A percentile compares a stretch with the other conserved stretches of the same genome.
These are phyloP conservation scores for Corydoras maculifer DNA, from an alignment of 2,113 vertebrate genomes.

Conservation along the genomic window DNA sequence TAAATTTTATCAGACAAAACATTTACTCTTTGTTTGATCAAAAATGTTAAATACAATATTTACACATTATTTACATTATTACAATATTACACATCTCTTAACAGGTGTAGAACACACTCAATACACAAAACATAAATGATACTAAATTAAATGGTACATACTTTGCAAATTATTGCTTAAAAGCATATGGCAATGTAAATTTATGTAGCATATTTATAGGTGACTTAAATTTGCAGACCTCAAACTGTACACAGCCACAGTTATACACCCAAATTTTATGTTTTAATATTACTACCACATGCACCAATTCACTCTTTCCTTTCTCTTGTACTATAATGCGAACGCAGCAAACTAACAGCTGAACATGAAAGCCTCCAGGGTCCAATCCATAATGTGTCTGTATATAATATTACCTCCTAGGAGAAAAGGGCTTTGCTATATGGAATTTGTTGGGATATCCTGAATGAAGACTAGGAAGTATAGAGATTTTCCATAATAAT, in stretches of 20 bases:
- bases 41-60: neutral
- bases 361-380: conserved; percentile 28
- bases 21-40: conserved; percentile 17
- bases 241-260: conserved; percentile 22
- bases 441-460: conserved; percentile 32
- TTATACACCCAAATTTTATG: conserved; percentile 28
- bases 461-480: neutral
- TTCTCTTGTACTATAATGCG: conserved; percentile 24
- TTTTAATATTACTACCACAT: conserved; percentile 42
- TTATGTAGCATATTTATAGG: neutral
- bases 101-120: neutral
- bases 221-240: conserved; percentile 22
- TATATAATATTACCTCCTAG: conserved; percentile 32
- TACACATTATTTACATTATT: conserved; percentile 7
- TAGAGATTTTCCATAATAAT: no score
- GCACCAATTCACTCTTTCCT: neutral
- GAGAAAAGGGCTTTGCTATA: conserved; percentile 15
- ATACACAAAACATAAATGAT: conserved; percentile 3
- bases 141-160: conserved; percentile 11
- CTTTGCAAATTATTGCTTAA: neutral
- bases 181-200: no score
- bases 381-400: conserved; percentile 43
- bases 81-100: conserved; percentile 2
- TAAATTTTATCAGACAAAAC: conserved; percentile 16
- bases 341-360: conserved; percentile 35